Percentiles rank a stretch among this genome's conserved stretches.
Evolutionary conservation across 2,888 invertebrate genomes (phyloP).

Genomic region (Brenthis hecate): DNA sequence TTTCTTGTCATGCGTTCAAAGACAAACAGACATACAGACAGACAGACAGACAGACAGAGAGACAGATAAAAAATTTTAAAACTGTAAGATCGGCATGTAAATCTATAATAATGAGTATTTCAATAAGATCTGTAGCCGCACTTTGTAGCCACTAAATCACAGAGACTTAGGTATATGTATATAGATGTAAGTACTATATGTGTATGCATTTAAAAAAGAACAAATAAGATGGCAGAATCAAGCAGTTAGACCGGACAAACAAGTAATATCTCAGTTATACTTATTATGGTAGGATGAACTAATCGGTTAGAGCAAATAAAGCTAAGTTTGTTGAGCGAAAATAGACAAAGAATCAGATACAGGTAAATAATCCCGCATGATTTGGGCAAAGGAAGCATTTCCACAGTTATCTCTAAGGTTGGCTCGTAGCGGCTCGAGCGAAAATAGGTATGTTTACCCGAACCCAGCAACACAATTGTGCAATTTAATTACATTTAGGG

Average conservation of each 20-base stretch:
- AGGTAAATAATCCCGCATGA: conserved; percentile 75
- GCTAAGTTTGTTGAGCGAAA: conserved; percentile 73
- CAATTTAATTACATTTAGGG: conserved; percentile 38
- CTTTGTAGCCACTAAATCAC: too few species aligned
- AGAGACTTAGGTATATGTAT: too few species aligned
- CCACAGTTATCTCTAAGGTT: conserved; percentile 59
- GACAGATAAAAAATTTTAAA: too few species aligned
- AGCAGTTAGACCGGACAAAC: conserved; percentile 65
- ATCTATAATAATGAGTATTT: too few species aligned
- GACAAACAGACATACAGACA: too few species aligned
- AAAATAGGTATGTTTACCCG: conserved; percentile 55
- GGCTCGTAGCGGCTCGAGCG: conserved; percentile 49
- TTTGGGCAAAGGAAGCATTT: conserved; percentile 63
- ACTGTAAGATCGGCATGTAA: too few species aligned
- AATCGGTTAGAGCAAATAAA: conserved; percentile 76
- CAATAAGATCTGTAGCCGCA: too few species aligned
- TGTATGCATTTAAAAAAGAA: neutral
- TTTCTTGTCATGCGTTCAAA: too few species aligned
- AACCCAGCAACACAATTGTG: conserved; percentile 38
- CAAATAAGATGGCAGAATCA: conserved; percentile 25
- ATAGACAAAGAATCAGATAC: conserved; percentile 78
- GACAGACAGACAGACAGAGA: too few species aligned
- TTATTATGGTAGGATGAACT: conserved; percentile 73
- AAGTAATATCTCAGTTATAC: conserved; percentile 73
- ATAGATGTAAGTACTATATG: neutral